Evolutionary conservation across 1,140 invertebrate species (phyloP).

Genomic region (Drosophila mayri): DNA sequence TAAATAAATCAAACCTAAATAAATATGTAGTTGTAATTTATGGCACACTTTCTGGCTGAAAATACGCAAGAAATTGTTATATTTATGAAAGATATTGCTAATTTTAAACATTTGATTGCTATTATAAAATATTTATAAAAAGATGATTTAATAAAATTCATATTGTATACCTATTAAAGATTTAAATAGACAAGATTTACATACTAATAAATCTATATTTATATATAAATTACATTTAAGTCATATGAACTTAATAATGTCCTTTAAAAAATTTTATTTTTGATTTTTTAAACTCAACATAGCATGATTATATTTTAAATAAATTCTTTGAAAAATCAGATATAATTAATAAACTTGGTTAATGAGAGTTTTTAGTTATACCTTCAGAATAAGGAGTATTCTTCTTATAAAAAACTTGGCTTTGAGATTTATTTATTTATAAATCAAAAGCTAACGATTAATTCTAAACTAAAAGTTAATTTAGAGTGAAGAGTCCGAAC

Average conservation of each 20-base stretch:
- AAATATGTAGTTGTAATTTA: neutral
- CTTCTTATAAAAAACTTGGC: no score
- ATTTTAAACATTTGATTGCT: neutral
- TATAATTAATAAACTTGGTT: no score
- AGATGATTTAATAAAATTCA: neutral
- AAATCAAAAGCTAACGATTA: no score
- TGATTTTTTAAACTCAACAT: no score
- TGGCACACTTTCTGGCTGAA: neutral
- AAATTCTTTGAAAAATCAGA: no score
- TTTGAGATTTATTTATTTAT: no score
- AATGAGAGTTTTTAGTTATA: no score
- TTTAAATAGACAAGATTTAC: neutral
- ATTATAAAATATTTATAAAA: neutral
- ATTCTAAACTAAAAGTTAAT: no score
- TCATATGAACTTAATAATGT: neutral
- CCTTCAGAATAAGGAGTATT: no score
- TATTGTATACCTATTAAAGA: neutral
- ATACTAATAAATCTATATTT: neutral
- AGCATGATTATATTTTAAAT: no score
- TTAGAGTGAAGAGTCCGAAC: no score
- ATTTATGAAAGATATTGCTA: neutral
- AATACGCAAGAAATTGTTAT: neutral
- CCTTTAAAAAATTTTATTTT: neutral
- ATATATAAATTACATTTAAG: neutral
- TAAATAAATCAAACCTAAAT: constrained; percentile 10